These are phyloP conservation scores for Chrysomallon squamiferum DNA, from an alignment of 1,140 invertebrate species.

Conservation along the genomic window DNA sequence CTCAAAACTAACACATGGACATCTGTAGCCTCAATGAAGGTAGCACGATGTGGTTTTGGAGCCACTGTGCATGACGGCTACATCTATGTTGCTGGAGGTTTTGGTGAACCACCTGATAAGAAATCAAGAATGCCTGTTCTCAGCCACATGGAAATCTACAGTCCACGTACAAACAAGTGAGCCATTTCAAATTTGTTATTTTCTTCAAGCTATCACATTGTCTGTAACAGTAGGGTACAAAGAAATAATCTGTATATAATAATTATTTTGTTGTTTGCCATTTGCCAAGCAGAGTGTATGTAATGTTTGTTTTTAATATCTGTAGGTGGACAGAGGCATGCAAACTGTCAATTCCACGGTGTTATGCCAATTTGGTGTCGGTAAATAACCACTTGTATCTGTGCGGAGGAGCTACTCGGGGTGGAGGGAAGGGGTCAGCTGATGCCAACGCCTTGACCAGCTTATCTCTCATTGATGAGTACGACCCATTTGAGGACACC, in stretches of 20 bases:
- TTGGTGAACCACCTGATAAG: conserved; percentile 5
- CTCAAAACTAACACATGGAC: conserved; percentile 9
- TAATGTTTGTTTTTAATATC: conserved; percentile 1
- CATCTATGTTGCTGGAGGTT: conserved; percentile 26
- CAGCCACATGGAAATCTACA: conserved; percentile 11
- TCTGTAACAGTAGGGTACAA: too few relatives aligned
- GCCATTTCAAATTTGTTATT: too few relatives aligned
- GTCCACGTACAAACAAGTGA: conserved; percentile 17
- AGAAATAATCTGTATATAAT: too few relatives aligned
- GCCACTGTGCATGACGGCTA: conserved; percentile 1
- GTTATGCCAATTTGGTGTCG: conserved; percentile 19
- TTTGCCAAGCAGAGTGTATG: too few relatives aligned
- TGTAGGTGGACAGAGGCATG: conserved; percentile 21
- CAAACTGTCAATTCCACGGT: conserved; percentile 19
- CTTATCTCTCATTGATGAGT: conserved; percentile 15
- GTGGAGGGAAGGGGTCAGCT: not conserved
- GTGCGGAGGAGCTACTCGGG: conserved; percentile 26
- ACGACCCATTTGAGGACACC: conserved; percentile 11
- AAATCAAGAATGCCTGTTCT: conserved; percentile 11
- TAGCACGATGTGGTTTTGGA: conserved; percentile 11
- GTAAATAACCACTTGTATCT: conserved; percentile 14
- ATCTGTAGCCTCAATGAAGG: conserved; percentile 5
- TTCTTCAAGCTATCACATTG: too few relatives aligned
- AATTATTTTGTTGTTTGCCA: too few relatives aligned
- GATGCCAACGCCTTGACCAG: conserved; percentile 9